Evolutionary conservation across 2,888 invertebrate genomes (phyloP).

Genomic region (Eristalinus sepulchralis): DNA sequence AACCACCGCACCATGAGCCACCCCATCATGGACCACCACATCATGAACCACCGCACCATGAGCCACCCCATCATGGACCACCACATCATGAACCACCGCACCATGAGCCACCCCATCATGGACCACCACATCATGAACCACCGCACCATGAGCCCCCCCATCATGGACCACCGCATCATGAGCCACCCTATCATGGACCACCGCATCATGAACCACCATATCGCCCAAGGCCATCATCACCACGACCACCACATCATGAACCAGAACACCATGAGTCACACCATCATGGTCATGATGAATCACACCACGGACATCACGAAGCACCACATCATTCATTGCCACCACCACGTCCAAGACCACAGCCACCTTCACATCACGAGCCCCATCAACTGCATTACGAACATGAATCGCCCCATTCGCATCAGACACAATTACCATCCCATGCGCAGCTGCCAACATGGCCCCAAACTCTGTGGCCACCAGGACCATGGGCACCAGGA

Average conservation of each 20-base stretch:
- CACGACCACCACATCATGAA: not conserved
- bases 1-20: not conserved
- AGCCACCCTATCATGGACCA: not conserved
- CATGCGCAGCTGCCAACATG: not conserved
- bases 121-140: not conserved
- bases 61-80: no score
- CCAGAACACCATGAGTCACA: no score
- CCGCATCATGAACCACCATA: not conserved
- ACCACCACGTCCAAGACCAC: not conserved
- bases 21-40: not conserved
- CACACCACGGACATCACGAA: not conserved
- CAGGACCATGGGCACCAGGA: not conserved
- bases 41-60: no score
- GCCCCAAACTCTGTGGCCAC: not conserved
- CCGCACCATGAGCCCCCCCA: not conserved
- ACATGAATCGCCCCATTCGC: no score
- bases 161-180: not conserved
- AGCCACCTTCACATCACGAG: no score
- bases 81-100: no score
- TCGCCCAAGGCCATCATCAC: not conserved
- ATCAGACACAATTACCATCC: no score
- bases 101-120: no score
- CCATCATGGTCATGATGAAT: no score
- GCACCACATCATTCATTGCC: not conserved
- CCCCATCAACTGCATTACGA: no score